phyloP scores from a whole-genome alignment of 2,888 invertebrate species.

The Aplocera efformata region DNA sequence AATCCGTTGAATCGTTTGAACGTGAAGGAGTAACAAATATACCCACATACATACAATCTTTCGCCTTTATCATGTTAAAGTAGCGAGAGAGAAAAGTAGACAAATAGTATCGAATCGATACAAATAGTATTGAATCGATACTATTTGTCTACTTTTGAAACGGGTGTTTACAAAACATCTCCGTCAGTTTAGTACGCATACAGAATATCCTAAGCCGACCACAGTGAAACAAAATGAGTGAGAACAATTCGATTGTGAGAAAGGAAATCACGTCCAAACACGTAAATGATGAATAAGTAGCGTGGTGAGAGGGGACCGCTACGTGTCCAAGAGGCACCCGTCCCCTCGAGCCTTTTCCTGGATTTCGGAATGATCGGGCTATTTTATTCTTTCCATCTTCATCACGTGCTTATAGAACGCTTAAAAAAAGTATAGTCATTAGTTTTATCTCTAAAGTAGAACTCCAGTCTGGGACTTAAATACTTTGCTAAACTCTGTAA shows the following conservation, averaged over 20 bases:
- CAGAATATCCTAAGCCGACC: background rate
- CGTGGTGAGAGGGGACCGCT: conserved; percentile 45
- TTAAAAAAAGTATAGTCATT: conserved; percentile 50
- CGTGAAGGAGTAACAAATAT: too few relatives aligned
- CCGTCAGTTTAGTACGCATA: background rate
- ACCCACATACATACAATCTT: too few relatives aligned
- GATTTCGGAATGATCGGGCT: conserved; percentile 66
- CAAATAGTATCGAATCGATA: too few relatives aligned
- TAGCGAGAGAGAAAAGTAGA: too few relatives aligned
- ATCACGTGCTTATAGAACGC: conserved; percentile 29
- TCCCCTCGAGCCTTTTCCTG: conserved; percentile 42
- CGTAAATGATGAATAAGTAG: conserved; percentile 74
- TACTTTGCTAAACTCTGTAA: too few relatives aligned
- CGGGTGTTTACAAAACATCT: too few relatives aligned
- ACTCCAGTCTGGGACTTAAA: too few relatives aligned
- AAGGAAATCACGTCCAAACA: conserved; percentile 76
- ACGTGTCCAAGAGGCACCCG: conserved; percentile 70
- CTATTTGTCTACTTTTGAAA: too few relatives aligned
- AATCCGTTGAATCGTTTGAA: too few relatives aligned
- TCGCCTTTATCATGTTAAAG: too few relatives aligned
- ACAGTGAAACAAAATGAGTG: conserved; percentile 67
- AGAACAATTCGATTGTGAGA: conserved; percentile 55
- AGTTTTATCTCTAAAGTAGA: conserved; percentile 36
- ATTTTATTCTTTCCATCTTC: conserved; percentile 28
- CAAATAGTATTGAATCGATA: too few relatives aligned